A percentile compares a stretch with the other conserved stretches of the same genome.
Evolutionary conservation across 2,888 invertebrate genomes (phyloP).

Genomic region (Drosophila kanekoi): DNA sequence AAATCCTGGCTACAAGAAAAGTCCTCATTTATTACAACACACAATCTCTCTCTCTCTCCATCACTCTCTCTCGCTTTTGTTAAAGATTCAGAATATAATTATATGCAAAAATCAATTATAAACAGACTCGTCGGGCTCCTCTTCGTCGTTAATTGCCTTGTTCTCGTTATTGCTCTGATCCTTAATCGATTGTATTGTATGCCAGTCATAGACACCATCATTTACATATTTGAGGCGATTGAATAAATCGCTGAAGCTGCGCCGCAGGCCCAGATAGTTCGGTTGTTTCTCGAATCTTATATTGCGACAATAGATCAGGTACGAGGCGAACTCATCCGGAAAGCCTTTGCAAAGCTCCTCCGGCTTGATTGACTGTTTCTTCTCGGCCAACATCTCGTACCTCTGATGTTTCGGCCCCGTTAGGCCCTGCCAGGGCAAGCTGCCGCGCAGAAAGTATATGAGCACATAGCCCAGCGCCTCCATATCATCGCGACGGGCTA

Average conservation of each 20-base stretch:
- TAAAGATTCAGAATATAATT: background rate
- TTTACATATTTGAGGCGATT: background rate
- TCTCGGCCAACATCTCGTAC: conserved; percentile 50
- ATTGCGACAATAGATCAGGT: conserved; percentile 33
- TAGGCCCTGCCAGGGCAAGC: conserved; percentile 53
- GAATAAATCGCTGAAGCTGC: conserved; percentile 26
- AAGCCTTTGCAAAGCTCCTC: conserved; percentile 42
- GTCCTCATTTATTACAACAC: background rate
- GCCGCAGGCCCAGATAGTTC: conserved; percentile 26
- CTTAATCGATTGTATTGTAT: background rate
- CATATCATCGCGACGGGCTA: conserved; percentile 63
- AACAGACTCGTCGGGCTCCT: background rate
- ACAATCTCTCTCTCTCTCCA: background rate
- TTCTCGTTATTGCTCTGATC: too few relatives aligned
- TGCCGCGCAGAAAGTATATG: conserved; percentile 51
- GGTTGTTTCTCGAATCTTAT: conserved; percentile 37
- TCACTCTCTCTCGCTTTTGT: background rate
- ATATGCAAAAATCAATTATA: too few relatives aligned
- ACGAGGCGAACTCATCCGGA: conserved; percentile 46
- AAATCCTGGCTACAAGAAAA: background rate
- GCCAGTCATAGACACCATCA: conserved; percentile 51
- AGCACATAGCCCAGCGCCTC: conserved; percentile 54
- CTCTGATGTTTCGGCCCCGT: conserved; percentile 2
- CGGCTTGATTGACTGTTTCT: conserved; percentile 29
- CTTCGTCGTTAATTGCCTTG: background rate